A percentile compares a stretch with the other conserved stretches of the same genome.
phyloP scores from a whole-genome alignment of 2,113 vertebrate species.

The Pungitius pungitius region DNA sequence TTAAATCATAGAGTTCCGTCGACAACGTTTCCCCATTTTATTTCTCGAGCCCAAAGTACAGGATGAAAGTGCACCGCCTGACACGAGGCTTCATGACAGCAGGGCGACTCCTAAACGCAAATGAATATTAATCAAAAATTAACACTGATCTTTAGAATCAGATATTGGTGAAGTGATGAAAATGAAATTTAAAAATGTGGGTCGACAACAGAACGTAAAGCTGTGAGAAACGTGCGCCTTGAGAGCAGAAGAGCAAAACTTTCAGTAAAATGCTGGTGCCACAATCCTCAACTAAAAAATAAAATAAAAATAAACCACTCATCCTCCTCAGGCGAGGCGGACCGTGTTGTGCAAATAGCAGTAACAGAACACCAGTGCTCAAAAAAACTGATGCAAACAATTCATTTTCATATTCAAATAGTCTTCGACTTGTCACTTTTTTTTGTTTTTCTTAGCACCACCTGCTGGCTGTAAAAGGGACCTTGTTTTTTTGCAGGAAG shows the following conservation, averaged over 20 bases:
- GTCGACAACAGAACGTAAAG: conserved; percentile 28
- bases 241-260: background rate
- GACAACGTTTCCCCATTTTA: conserved; percentile 35
- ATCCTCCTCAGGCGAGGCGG: conserved; percentile 4
- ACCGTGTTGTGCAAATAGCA: conserved; percentile 70
- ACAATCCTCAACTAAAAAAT: conserved; percentile 31
- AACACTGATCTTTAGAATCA: conserved; percentile 6
- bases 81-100: conserved; percentile 21
- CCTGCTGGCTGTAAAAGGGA: conserved; percentile 63
- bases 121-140: background rate
- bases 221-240: conserved; percentile 5
- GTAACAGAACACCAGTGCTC: conserved; percentile 50
- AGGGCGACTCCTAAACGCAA: background rate
- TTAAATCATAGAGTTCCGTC: background rate
- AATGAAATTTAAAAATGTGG: conserved; percentile 9
- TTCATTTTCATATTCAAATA: conserved; percentile 18
- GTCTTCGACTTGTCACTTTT: background rate
- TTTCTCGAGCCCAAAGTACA: conserved; percentile 54
- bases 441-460: conserved; percentile 63
- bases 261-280: conserved; percentile 54
- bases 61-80: conserved; percentile 16
- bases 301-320: conserved; percentile 11
- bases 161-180: conserved; percentile 10
- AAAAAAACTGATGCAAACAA: conserved; percentile 44
- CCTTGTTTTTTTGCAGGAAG: conserved; percentile 17